These are phyloP conservation scores for Paramormyrops kingsleyae DNA, from an alignment of 2,113 vertebrate genomes.

Conservation along the genomic window DNA sequence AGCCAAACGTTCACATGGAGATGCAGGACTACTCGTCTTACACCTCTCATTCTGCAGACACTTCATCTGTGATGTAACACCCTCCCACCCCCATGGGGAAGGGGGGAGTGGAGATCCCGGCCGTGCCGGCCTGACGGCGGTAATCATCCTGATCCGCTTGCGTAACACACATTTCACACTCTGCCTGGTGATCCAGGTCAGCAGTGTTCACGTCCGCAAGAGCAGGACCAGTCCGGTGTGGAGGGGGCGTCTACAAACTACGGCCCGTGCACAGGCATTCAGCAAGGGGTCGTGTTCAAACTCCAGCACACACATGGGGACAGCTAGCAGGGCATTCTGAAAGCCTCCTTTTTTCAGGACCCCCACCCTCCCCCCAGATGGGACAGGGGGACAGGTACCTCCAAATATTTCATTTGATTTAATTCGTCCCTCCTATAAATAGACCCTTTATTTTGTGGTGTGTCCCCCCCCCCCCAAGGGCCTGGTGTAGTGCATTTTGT, in stretches of 20 bases:
- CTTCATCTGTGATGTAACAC: conserved; percentile 3
- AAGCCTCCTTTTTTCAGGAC: background rate
- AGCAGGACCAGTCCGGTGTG: background rate
- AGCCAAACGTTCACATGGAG: background rate
- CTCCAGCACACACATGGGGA: background rate
- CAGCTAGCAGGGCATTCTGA: background rate
- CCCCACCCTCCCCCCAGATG: background rate
- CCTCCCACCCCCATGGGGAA: background rate
- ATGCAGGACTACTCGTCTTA: background rate
- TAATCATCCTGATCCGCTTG: conserved; percentile 20
- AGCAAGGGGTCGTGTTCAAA: background rate
- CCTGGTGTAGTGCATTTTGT: too few relatives aligned
- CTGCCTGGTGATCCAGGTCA: conserved; percentile 21
- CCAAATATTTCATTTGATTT: background rate
- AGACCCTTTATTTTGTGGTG: background rate
- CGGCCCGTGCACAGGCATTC: background rate
- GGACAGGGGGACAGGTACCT: background rate
- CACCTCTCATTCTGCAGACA: background rate
- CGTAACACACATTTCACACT: conserved; percentile 24
- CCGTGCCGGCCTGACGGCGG: background rate
- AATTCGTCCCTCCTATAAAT: background rate
- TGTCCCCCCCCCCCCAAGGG: background rate
- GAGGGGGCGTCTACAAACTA: conserved; percentile 4
- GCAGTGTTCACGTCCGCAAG: background rate
- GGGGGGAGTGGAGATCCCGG: background rate